A percentile compares a stretch with the other conserved stretches of the same genome.
phyloP scores from a whole-genome alignment of 92 coral and sea anemone genomes.

The Porites lobata region DNA sequence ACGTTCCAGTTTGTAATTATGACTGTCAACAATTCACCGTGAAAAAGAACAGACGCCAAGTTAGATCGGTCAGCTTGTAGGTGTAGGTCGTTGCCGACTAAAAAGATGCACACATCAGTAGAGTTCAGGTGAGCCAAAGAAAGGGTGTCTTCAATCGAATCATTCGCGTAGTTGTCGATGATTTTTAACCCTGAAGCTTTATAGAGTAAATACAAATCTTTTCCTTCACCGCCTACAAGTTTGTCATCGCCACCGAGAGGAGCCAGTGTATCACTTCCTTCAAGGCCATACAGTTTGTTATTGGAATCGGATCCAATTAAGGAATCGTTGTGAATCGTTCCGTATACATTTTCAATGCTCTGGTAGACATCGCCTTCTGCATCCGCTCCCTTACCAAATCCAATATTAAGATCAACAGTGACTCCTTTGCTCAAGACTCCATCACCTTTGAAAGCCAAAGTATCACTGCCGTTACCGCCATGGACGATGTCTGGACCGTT shows the following conservation, averaged over 20 bases:
- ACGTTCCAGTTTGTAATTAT: constrained; percentile 53
- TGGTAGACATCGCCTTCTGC: constrained; percentile 66
- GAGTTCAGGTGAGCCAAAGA: constrained; percentile 55
- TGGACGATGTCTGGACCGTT: constrained; percentile 52
- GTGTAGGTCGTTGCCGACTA: constrained; percentile 10
- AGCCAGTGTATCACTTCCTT: constrained; percentile 48
- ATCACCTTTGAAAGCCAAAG: constrained; percentile 62
- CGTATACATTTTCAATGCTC: constrained; percentile 69
- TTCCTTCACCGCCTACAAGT: constrained; percentile 70
- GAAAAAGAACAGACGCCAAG: constrained; percentile 40
- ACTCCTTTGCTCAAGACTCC: constrained; percentile 49
- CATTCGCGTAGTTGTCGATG: constrained; percentile 35
- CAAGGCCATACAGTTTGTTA: constrained; percentile 35
- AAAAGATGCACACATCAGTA: no score
- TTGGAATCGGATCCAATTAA: constrained; percentile 28
- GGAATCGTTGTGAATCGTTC: constrained; percentile 61
- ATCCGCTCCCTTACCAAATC: constrained; percentile 69
- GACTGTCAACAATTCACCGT: constrained; percentile 49
- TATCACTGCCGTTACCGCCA: constrained; percentile 68
- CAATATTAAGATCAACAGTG: constrained; percentile 39
- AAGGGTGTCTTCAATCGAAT: constrained; percentile 60
- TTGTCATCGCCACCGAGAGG: constrained; percentile 59
- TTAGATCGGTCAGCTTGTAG: constrained; percentile 24
- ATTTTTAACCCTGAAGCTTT: constrained; percentile 50
- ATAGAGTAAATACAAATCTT: constrained; percentile 52